These are phyloP conservation scores for Artibeus jamaicensis DNA, from an alignment of 2,797 vertebrate species.

Conservation along the genomic window DNA sequence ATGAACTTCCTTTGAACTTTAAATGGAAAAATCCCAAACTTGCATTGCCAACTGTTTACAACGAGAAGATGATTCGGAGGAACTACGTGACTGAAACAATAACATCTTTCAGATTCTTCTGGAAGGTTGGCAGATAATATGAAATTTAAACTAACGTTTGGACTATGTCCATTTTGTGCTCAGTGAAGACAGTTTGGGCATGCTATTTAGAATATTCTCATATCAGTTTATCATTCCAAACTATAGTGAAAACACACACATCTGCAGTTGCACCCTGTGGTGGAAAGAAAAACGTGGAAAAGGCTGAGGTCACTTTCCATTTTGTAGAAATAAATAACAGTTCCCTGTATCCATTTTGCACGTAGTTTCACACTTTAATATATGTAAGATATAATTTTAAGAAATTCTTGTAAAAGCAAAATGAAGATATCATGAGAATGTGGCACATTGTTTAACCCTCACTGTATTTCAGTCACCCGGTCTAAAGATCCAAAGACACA, in stretches of 20 bases:
- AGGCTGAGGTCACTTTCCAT: constrained; percentile 29
- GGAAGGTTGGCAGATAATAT: constrained; percentile 61
- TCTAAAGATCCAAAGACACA: neutral
- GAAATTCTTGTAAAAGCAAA: neutral
- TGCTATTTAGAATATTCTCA: constrained; percentile 58
- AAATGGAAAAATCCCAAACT: constrained; percentile 55
- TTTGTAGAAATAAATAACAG: constrained; percentile 28
- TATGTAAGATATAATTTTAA: neutral
- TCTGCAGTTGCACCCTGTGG: constrained; percentile 2
- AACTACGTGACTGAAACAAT: constrained; percentile 63
- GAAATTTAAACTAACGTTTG: constrained; percentile 68
- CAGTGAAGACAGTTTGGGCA: constrained; percentile 60
- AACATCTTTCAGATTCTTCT: constrained; percentile 59
- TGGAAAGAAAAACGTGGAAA: neutral
- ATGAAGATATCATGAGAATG: neutral
- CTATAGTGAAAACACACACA: constrained; percentile 18
- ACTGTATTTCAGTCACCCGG: neutral
- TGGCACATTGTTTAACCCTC: neutral
- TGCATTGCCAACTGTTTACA: constrained; percentile 42
- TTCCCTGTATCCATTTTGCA: neutral
- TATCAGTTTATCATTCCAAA: constrained; percentile 68
- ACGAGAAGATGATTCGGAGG: constrained; percentile 60
- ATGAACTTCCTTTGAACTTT: constrained; percentile 48
- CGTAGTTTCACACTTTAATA: neutral
- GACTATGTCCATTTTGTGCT: constrained; percentile 58